Conservation (phyloP, 64 coral and sea anemone genomes). For the Montipora capricornis region DNA sequence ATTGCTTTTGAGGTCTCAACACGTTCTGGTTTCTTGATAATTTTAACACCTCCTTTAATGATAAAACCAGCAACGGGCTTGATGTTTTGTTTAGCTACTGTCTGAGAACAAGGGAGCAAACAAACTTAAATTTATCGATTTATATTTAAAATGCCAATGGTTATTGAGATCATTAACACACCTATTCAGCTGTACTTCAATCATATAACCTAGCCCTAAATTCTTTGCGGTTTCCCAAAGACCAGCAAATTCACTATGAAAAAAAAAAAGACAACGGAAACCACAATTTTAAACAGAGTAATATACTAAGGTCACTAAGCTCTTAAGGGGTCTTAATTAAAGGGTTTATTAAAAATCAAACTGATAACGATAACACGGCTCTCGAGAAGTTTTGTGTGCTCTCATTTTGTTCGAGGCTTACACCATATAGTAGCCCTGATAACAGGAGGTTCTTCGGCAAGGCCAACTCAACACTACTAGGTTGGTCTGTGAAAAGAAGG, state of each 20-base stretch:
- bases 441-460: constrained; percentile 20
- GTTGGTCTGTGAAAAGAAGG: not conserved
- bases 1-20: constrained; percentile 1
- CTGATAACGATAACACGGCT: not conserved
- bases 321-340: not conserved
- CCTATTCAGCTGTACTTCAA: constrained; percentile 24
- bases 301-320: not conserved
- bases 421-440: not conserved
- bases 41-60: constrained; percentile 20
- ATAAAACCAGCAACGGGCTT: constrained; percentile 14
- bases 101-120: not conserved
- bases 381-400: too few relatives aligned
- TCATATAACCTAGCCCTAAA: constrained; percentile 48
- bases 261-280: constrained; percentile 28
- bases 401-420: too few relatives aligned
- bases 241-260: constrained; percentile 66
- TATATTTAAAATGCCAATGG: constrained; percentile 17
- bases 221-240: constrained; percentile 66
- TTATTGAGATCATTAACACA: not conserved
- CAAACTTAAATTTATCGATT: not conserved
- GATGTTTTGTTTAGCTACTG: constrained; percentile 34
- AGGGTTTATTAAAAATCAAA: not conserved
- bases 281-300: constrained; percentile 39
- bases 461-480: not conserved
- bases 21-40: not conserved